Evolutionary conservation across 2,888 invertebrate species (phyloP).

Genomic region (Liodrosophila aerea): DNA sequence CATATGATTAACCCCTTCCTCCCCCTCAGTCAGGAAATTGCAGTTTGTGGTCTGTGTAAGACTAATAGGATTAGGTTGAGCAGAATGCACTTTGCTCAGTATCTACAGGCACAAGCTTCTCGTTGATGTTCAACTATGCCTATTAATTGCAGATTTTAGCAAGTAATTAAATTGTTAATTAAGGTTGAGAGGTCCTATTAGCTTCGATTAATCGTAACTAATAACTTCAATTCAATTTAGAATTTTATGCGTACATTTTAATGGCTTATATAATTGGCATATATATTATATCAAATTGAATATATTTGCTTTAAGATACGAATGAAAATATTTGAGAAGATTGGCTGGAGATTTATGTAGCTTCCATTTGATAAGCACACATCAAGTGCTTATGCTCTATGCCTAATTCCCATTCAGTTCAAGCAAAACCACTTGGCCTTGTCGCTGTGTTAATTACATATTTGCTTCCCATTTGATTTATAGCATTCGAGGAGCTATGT

Average conservation of each 20-base stretch:
- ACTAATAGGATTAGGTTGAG: conserved; percentile 14
- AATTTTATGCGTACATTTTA: too few relatives aligned
- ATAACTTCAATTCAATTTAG: too few relatives aligned
- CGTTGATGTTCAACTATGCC: too few relatives aligned
- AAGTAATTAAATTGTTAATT: conserved; percentile 3
- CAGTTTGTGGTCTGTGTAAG: conserved; percentile 10
- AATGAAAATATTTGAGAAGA: too few relatives aligned
- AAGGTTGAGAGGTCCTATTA: background rate
- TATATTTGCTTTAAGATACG: background rate
- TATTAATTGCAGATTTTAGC: conserved; percentile 1
- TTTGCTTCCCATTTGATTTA: conserved; percentile 44
- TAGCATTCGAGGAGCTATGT: conserved; percentile 3
- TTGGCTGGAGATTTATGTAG: too few relatives aligned
- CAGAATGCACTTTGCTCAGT: background rate
- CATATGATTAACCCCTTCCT: conserved; percentile 7
- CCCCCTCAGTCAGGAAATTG: background rate
- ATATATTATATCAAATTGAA: too few relatives aligned
- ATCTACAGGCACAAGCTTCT: too few relatives aligned
- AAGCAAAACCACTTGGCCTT: conserved; percentile 15
- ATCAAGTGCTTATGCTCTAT: background rate
- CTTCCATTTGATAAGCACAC: background rate
- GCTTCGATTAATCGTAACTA: too few relatives aligned
- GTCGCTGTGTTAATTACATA: conserved; percentile 42
- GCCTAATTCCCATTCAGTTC: background rate
- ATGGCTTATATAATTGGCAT: too few relatives aligned